Evolutionary conservation across 2,113 vertebrate genomes (phyloP), one percentile per base, ranked within the genome.

Genomic region (Thalassarche chlororhynchos): DNA sequence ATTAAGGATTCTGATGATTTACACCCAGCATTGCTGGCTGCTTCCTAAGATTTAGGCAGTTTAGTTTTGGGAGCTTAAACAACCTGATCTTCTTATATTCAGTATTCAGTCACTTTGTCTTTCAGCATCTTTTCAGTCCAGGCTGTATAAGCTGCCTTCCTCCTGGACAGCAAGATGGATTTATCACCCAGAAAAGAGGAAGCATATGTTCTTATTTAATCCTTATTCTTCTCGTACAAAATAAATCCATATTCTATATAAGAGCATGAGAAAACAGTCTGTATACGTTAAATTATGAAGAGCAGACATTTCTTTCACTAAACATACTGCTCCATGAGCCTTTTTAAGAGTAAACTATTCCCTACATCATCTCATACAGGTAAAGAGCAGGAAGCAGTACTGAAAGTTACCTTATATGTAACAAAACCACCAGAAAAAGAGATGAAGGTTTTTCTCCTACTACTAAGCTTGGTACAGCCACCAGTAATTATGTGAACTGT

Each of bases 191-290:
- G 84, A 84, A 86, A 92, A 89, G 55, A 77, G 5, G 52, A 55
- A 80, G 54, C 77, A 60, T 92, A 71, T 96, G 96, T 66, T 94
- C 93, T 93, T 89, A 91, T 83, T 80, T 86, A 96, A 97, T 88
- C 87, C 84, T 88, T 94, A 88, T 55, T 93, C 75, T 86, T 32
- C 47, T 93, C 6, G 0, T 62, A 85, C 55, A 84, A 91, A 95
- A 94, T 92, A 92, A 92, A 96, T 69, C 54, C 47, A 75, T 78
- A 89, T 60, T 87, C 70, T 80, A 52, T 44, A 42, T 14, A 46
- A 74, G 6, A 74, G 68, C 31, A 90, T 80, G 6, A 65, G 58
- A 88, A 94, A 97, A 92, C 20, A 68, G 47, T 2, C 25, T 38
- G 26, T 28, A 17, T 34, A 70, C 2, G 0, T 64, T 74, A 72